These are phyloP conservation scores for Propithecus perrieri DNA, from an alignment of 2,797 vertebrate genomes.

Conservation along the genomic window DNA sequence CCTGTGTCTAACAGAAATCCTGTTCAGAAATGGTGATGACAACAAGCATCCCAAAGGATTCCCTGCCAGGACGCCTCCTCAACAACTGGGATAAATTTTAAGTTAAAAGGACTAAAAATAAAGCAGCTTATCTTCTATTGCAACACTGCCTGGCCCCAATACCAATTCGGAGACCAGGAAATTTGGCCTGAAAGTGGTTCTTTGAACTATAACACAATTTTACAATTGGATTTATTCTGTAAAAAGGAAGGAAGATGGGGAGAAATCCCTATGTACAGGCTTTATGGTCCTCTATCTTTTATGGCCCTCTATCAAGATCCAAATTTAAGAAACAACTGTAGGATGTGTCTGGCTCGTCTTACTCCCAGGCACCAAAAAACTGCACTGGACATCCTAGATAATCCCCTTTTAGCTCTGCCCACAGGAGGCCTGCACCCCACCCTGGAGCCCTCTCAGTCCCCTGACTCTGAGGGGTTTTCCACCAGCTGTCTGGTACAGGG, in stretches of 20 bases:
- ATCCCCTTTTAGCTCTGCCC: neutral
- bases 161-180: neutral
- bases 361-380: neutral
- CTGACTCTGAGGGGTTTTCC: neutral
- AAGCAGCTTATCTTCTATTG: neutral
- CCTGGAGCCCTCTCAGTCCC: neutral
- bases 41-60: neutral
- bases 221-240: neutral
- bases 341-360: neutral
- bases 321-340: neutral
- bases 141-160: neutral
- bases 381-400: neutral
- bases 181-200: neutral
- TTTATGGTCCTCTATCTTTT: neutral
- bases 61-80: neutral
- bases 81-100: neutral
- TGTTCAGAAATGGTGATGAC: neutral
- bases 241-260: neutral
- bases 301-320: neutral
- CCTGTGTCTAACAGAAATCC: neutral
- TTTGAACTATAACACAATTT: neutral
- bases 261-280: neutral
- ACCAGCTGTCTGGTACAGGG: neutral
- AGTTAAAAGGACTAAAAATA: neutral
- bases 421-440: neutral